Conservation (phyloP, 2,888 invertebrate species). For the Tridacna gigas region DNA sequence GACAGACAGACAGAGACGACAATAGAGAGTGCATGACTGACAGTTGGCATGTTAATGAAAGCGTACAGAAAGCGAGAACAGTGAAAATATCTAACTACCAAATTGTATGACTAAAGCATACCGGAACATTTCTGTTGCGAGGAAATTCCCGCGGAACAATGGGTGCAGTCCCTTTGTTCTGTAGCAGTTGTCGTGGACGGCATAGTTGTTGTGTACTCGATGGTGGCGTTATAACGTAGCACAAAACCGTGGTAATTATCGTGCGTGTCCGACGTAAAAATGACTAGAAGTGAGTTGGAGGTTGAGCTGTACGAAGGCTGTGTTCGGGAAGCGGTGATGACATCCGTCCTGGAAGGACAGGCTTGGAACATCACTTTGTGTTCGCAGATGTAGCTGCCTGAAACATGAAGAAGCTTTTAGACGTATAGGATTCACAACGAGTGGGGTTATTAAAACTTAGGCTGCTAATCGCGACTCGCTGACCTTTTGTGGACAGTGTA, state of each 20-base stretch:
- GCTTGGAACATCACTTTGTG: constrained; percentile 38
- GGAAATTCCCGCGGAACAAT: neutral
- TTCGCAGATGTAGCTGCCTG: constrained; percentile 56
- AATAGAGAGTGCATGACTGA: too few species aligned
- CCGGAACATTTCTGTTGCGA: neutral
- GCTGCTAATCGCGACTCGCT: too few species aligned
- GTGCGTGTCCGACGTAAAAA: constrained; percentile 45
- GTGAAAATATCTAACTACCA: too few species aligned
- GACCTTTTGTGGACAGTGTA: too few species aligned
- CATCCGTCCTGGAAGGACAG: constrained; percentile 43
- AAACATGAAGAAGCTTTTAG: neutral
- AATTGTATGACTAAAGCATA: too few species aligned
- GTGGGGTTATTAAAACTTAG: too few species aligned
- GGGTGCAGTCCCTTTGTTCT: neutral
- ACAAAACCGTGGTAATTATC: constrained; percentile 55
- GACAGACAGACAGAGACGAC: too few species aligned
- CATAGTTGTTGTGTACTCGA: constrained; percentile 41
- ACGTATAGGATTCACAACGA: too few species aligned
- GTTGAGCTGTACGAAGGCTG: constrained; percentile 41
- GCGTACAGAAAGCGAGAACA: too few species aligned
- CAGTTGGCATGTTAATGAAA: too few species aligned
- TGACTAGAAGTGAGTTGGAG: constrained; percentile 40
- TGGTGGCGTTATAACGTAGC: constrained; percentile 48
- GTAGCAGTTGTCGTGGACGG: constrained; percentile 16
- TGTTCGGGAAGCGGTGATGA: constrained; percentile 22